A percentile compares a stretch with the other conserved stretches of the same genome.
These are phyloP conservation scores for Alloscopus bannaensis DNA, from an alignment of 2,888 invertebrate species.

Conservation along the genomic window DNA sequence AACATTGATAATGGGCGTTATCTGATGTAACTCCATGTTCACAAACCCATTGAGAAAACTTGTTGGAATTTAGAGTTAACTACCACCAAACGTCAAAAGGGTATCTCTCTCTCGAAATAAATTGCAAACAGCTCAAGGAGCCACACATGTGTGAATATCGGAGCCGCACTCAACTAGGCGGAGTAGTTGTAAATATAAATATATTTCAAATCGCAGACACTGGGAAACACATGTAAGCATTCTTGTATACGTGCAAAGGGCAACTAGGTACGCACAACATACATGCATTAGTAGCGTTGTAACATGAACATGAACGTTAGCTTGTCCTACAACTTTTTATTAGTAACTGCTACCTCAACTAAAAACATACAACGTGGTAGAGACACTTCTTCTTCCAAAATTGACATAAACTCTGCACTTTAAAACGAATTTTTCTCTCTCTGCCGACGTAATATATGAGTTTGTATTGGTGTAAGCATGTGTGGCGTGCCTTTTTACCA, in stretches of 20 bases:
- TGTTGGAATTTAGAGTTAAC: constrained; percentile 58
- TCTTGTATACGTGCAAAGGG: constrained; percentile 22
- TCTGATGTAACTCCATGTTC: constrained; percentile 56
- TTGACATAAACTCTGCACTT: constrained; percentile 26
- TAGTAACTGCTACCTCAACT: constrained; percentile 67
- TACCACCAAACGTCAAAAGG: constrained; percentile 51
- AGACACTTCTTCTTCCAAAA: constrained; percentile 56
- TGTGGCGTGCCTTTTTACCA: constrained; percentile 21
- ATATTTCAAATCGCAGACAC: not conserved
- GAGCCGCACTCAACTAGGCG: too few species aligned
- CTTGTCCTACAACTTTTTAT: constrained; percentile 71
- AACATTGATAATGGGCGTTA: constrained; percentile 41
- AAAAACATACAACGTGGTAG: too few species aligned
- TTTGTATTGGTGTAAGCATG: not conserved
- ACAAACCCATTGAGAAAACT: constrained; percentile 50
- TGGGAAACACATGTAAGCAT: constrained; percentile 34
- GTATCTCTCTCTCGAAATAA: constrained; percentile 35
- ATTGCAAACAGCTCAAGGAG: constrained; percentile 41
- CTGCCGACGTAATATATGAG: constrained; percentile 39
- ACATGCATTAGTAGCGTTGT: too few species aligned
- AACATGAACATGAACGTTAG: constrained; percentile 49
- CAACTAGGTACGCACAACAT: too few species aligned
- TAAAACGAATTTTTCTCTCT: constrained; percentile 31
- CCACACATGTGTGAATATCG: not conserved
- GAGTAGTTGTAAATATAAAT: constrained; percentile 2